Evolutionary conservation across 2,113 vertebrate species (phyloP), one percentile per base, ranked within the genome.

Genomic region (Chamaea fasciata): DNA sequence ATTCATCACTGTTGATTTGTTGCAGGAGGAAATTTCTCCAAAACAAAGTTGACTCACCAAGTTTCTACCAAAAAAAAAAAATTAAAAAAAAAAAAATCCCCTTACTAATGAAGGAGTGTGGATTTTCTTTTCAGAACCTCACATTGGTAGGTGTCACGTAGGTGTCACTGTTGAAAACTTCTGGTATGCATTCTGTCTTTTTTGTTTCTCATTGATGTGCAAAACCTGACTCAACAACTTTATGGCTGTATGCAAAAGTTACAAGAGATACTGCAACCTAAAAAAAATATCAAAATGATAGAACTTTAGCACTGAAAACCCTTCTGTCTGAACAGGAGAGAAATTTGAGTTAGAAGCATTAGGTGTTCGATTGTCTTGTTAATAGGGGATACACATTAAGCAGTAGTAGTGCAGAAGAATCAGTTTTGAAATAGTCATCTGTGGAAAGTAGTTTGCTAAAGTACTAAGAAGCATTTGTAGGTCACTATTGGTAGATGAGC

Each of bases 1-100:
- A 92, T 76, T 92, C 73, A 81, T 91, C 96, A 60, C 77, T 90
- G 77, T 71, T 79, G 85, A 88, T 95, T 92, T 96, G 76, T 95
- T 95, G 65, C 62, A 95, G 80, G 97, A 95, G 95, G 88, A 96
- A 97, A 97, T 90, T 41, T 55, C 90, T 96, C 79, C 71, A 82
- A 95, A 97, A 88, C 53, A 84, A 95, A 89, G 39, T 92, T 87
- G 55, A 76, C 59, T 96, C 80, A 67, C 63, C 84, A 68, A 2
- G 12, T 55, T 89, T 88, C 91, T 81, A 56, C 11, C 77, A 84
- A n/a, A n/a, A n/a, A n/a, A n/a, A n/a, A n/a, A n/a, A n/a, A n/a
- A n/a, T n/a, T n/a, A 68, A 57, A 53, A 3, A 55, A 44, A 53
- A 23, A 46, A 35, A 59, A 26, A 10, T 56, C 30, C 31, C 2